Base-by-base conservation (phyloP, 2,888 invertebrate species). In the Ennomos fuscantarius region DNA sequence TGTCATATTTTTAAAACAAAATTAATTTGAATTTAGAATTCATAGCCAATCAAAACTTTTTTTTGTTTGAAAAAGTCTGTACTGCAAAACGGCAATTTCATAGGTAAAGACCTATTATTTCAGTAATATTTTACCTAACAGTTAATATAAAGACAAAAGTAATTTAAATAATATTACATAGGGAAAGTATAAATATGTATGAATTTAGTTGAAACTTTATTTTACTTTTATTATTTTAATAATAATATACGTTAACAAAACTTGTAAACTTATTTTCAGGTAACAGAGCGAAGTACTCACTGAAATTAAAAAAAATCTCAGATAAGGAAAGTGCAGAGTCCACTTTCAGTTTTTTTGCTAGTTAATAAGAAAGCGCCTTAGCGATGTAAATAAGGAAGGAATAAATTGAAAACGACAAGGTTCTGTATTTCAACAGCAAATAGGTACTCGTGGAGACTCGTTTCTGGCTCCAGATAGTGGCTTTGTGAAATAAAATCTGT, bases 261-360 rank as follows among this genome's bases (percentile, higher is more conserved):
- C 13, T 53, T 46, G 41, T 53, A 32, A 10, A 39, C 24, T 41
- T 13, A 8, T 12, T 8, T 42, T 45, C 15, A 8, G 11, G n/a
- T 8, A 58, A 39, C 48, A 47, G 36, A 44, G 57, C 64, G 65
- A 68, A 72, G 65, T 70, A 78, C 75, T 78, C 65, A 65, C 62
- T 55, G 62, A 68, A 24, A 78, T 76, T 78, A 76, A 78, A 78
- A 70, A 63, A 49, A 48, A 49, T 57, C 57, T 45, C 44, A 58
- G 53, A 48, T 68, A 63, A 63, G 47, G 42, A 43, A 39, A 56
- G 60, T 33, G 41, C 13, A 48, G 46, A 43, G 50, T 36, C 31
- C 35, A 24, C 42, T 49, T 36, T 45, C 43, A 44, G 43, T 44
- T 57, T 57, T n/a, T 57, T 52, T 52, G 57, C 58, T 58, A 58